phyloP scores from a whole-genome alignment of 2,113 vertebrate genomes.

The Hemiprocne comata region DNA sequence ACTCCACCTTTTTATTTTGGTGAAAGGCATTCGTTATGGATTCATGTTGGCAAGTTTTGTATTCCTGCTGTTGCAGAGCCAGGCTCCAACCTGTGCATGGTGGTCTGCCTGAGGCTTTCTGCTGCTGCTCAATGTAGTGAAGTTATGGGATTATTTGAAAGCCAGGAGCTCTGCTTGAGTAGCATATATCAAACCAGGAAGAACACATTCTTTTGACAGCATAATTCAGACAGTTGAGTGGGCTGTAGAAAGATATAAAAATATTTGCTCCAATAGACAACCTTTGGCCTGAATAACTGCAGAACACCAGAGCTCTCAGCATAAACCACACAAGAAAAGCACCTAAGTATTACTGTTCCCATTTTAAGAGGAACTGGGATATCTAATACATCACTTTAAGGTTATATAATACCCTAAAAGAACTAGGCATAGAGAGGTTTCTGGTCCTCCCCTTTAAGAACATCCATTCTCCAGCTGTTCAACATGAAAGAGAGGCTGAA shows the following conservation, averaged over 20 bases:
- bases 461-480: not conserved
- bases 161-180: not conserved
- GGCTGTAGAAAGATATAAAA: not conserved
- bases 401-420: not conserved
- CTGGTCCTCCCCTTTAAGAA: not conserved
- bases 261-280: not conserved
- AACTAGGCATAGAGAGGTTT: not conserved
- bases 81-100: not conserved
- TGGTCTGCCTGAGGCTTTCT: not conserved
- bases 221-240: not conserved
- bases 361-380: not conserved
- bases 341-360: not conserved
- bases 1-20: not conserved
- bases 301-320: not conserved
- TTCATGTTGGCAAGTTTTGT: not conserved
- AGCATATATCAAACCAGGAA: not conserved
- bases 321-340: not conserved
- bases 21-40: not conserved
- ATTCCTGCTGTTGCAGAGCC: not conserved
- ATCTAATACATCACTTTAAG: not conserved
- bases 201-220: not conserved
- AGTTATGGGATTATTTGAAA: not conserved
- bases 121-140: not conserved
- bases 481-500: not conserved
- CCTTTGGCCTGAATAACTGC: not conserved